Percentiles rank a stretch among this genome's conserved stretches.
These are phyloP conservation scores for Oceanites oceanicus DNA, from an alignment of 2,113 vertebrate genomes.

Conservation along the genomic window DNA sequence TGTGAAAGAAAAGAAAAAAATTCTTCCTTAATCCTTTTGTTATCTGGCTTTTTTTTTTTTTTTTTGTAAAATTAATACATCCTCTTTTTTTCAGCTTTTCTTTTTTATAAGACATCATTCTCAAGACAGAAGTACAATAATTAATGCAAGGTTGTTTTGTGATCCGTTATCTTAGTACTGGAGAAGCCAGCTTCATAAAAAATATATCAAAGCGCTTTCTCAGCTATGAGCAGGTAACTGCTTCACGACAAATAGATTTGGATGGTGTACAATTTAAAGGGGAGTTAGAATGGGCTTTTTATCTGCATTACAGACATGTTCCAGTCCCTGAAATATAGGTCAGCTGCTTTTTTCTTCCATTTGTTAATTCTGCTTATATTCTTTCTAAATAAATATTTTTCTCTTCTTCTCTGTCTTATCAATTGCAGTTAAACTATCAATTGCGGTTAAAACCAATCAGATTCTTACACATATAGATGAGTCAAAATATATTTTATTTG, in stretches of 20 bases:
- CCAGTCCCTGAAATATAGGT: constrained; percentile 46
- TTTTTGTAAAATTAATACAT: not conserved
- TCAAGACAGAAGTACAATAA: not conserved
- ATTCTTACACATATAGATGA: not conserved
- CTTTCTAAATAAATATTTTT: constrained; percentile 2
- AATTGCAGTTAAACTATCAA: not conserved
- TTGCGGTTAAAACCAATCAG: not conserved
- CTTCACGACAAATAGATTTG: constrained; percentile 40
- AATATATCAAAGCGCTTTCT: constrained; percentile 27
- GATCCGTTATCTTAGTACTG: not conserved
- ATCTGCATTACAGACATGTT: not conserved
- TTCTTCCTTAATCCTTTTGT: not conserved
- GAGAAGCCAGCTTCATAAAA: constrained; percentile 46
- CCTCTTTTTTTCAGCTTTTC: not conserved
- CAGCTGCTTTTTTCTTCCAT: constrained; percentile 15
- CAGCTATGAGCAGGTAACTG: constrained; percentile 25
- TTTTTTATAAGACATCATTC: not conserved
- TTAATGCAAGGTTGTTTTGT: constrained; percentile 10
- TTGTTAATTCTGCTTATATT: constrained; percentile 16
- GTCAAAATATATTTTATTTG: constrained; percentile 30
- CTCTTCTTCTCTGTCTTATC: not conserved
- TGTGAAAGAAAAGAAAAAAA: not conserved
- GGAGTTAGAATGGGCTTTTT: not conserved
- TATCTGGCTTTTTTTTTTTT: rapidly evolving
- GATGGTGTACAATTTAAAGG: constrained; percentile 23